Percentiles rank a stretch among this genome's conserved stretches.
phyloP scores from a whole-genome alignment of 2,797 vertebrate genomes.

The Trematomus bernacchii region DNA sequence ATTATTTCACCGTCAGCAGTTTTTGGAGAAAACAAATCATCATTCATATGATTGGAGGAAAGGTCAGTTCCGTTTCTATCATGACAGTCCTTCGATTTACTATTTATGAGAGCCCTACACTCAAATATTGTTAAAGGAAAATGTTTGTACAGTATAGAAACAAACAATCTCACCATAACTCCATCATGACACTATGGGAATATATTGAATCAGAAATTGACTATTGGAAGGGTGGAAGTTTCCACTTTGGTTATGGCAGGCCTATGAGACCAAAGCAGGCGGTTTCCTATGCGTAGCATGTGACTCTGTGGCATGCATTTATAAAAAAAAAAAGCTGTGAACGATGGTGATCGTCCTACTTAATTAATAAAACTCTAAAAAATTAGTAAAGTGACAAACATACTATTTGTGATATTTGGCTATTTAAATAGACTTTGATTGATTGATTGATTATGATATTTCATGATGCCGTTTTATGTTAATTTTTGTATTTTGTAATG shows the following conservation, averaged over 20 bases:
- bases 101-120: neutral
- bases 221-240: neutral
- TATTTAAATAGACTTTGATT: no score
- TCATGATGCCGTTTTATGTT: neutral
- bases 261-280: neutral
- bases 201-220: neutral
- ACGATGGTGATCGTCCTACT: neutral
- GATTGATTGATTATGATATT: neutral
- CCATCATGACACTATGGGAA: neutral
- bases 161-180: neutral
- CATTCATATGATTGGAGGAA: neutral
- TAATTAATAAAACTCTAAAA: neutral
- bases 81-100: neutral
- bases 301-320: neutral
- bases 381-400: no score
- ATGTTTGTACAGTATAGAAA: no score
- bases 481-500: neutral
- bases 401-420: no score
- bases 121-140: no score
- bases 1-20: slow-evolving; percentile 48
- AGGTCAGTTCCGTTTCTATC: slow-evolving; percentile 9
- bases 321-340: neutral
- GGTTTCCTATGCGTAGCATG: neutral
- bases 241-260: neutral
- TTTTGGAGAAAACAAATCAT: slow-evolving; percentile 26